A percentile compares a stretch with the other conserved stretches of the same genome.
Evolutionary conservation across 2,113 vertebrate species (phyloP).

Genomic region (Plotosus lineatus): DNA sequence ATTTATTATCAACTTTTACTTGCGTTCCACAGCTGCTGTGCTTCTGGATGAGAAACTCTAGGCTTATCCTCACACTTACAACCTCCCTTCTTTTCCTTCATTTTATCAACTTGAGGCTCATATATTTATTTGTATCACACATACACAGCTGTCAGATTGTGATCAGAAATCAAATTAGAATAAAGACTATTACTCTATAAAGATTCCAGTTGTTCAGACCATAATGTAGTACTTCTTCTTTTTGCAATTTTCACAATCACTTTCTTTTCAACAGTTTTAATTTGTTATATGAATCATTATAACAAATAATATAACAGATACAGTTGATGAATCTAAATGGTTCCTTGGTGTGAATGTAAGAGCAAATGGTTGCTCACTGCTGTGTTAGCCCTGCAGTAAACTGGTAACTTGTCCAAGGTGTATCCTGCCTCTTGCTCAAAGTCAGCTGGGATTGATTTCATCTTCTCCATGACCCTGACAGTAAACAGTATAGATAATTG

Average conservation of each 20-base stretch:
- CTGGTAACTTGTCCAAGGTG: no score
- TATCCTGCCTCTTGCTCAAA: no score
- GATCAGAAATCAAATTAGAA: conserved; percentile 19
- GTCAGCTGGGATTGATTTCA: no score
- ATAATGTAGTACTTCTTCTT: not conserved
- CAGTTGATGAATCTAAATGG: no score
- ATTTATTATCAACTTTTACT: conserved; percentile 67
- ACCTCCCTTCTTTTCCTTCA: not conserved
- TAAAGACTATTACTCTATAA: not conserved
- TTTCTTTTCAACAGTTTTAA: not conserved
- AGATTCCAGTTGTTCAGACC: not conserved
- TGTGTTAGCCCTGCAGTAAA: no score
- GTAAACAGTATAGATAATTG: no score
- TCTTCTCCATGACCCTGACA: no score
- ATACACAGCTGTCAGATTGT: conserved; percentile 10
- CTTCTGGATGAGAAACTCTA: conserved; percentile 56
- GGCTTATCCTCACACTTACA: conserved; percentile 36
- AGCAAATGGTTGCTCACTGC: no score
- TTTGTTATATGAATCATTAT: not conserved
- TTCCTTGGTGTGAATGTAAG: no score
- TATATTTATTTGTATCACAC: not conserved
- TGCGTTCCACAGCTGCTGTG: conserved; percentile 62
- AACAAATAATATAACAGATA: no score
- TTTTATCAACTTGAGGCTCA: conserved; percentile 25
- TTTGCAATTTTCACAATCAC: not conserved